Evolutionary conservation across 2,888 invertebrate species (phyloP), one percentile per base, ranked within the genome.

Genomic region (Podabrus alpinus): DNA sequence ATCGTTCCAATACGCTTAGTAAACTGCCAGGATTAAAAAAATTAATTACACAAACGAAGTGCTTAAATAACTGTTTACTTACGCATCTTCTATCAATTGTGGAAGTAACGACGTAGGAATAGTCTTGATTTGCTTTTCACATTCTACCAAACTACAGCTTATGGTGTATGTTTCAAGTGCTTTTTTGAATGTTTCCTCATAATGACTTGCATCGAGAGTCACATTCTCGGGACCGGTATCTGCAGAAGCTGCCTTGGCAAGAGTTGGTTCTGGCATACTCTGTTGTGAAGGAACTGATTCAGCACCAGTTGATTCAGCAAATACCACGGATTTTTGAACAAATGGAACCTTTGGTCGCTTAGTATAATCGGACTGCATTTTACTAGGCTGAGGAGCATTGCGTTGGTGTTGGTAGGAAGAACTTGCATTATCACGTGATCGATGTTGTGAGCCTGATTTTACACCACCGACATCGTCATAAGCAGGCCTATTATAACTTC

Each of bases 391-490:
- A 21, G 73, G 69, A 21, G 74, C 66, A 69, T 72, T 81, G 76
- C 67, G 85, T 79, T 78, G 83, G 7, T 45, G 45, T n/a, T 45
- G 45, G 2, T 45, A 45, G 79, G 78, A 81, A 64, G 70, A 77
- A 21, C 74, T 59, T 17, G 79, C 78, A 59, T 71, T 88, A 78
- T 88, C 89, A 29, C 88, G 84, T 4, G 88, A 88, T 10, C 90
- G 85, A 76, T 91, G 91, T 76, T 91, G 90, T 66, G 91, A 91
- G 71, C 91, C 90, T 60, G 91, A 90, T 77, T 91, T 87, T 9
- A 91, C 89, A 79, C 88, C 87, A 66, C 90, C 86, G 69, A 88
- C 88, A 79, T 89, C 90, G 86, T 75, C 21, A 80, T 74, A 76
- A 64, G 24, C 66, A 5, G 45, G 15, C 16, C 68, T 68, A 17